Evolutionary conservation across 2,888 invertebrate genomes (phyloP), one percentile per base, ranked within the genome.

Genomic region (Empis stercorea): DNA sequence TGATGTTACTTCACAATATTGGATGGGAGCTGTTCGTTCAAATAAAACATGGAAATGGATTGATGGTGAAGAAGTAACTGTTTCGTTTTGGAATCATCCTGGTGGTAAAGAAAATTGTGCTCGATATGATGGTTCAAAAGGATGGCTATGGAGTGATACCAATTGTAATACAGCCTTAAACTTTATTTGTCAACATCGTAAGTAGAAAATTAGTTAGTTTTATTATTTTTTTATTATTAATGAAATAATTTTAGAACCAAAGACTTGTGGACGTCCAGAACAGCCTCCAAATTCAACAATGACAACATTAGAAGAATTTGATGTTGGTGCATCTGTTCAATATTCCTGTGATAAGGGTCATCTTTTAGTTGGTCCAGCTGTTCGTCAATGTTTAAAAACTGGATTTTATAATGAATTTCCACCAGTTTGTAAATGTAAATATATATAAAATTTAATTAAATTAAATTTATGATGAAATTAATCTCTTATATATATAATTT

Each of bases 351-450:
- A 87, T 59, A 78, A 81, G 13, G 92, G 92, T 1, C 89, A 91
- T 62, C 73, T 92, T 41, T 74, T 92, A 4, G 87, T 93, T 30
- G 92, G 93, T 2, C 91, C 92, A 0, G 76, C 83, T 0, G 77
- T 80, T 7, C 74, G 93, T 58, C 85, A 85, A 16, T 93, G 93
- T 55, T 75, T 91, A 39, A 85, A 91, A 53, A 92, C 89, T 6
- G 93, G 93, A 39, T 93, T 93, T 71, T 93, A 89, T 64, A 88
- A 89, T 57, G 92, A 92, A 64, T 92, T 91, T 61, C 88, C 92
- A 30, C 92, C 93, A 0, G 88, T 91, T 39, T 93, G 93, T 68
- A 87, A 89, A 79, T 80, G 92, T 92, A 71, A 81, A 82, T 73
- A 20, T 42, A n/a, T n/a, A 14, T 20, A 27, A 23, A 13, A 44